Conservation (phyloP, 2,888 invertebrate species). For the Volucella zonaria region DNA sequence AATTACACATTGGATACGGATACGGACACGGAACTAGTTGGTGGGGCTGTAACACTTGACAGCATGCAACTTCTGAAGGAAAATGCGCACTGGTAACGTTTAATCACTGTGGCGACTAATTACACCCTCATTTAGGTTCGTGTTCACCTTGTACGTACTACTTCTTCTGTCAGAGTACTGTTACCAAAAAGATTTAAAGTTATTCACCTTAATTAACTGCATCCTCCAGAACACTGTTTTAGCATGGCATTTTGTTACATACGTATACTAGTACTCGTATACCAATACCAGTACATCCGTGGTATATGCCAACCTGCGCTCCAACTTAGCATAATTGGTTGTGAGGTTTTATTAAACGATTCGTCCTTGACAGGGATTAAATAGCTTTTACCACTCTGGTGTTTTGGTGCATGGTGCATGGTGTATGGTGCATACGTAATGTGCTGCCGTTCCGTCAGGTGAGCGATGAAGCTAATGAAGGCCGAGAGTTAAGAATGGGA, state of each 20-base stretch:
- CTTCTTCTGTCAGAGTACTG: slow-evolving; percentile 15
- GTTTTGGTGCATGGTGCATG: slow-evolving; percentile 17
- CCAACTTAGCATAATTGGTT: slow-evolving; percentile 50
- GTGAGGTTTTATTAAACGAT: slow-evolving; percentile 64
- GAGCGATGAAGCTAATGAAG: background rate
- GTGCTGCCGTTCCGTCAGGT: background rate
- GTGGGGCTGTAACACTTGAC: background rate
- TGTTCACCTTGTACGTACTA: slow-evolving; percentile 10
- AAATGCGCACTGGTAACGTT: slow-evolving; percentile 35
- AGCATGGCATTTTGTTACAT: background rate
- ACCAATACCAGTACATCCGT: background rate
- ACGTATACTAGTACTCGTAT: too few relatives aligned
- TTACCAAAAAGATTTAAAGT: slow-evolving; percentile 54
- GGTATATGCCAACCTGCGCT: background rate
- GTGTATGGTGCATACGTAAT: slow-evolving; percentile 1
- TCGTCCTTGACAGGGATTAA: slow-evolving; percentile 65
- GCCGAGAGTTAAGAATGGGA: background rate
- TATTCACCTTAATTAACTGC: slow-evolving; percentile 62
- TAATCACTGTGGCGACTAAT: slow-evolving; percentile 48
- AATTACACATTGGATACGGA: too few relatives aligned
- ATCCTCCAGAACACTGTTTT: slow-evolving; percentile 16
- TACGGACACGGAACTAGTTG: too few relatives aligned
- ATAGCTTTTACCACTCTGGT: slow-evolving; percentile 30
- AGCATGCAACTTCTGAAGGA: slow-evolving; percentile 1
- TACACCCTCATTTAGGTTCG: slow-evolving; percentile 48